Conservation (phyloP, 1,140 invertebrate genomes). For the Cydia pomonella region DNA sequence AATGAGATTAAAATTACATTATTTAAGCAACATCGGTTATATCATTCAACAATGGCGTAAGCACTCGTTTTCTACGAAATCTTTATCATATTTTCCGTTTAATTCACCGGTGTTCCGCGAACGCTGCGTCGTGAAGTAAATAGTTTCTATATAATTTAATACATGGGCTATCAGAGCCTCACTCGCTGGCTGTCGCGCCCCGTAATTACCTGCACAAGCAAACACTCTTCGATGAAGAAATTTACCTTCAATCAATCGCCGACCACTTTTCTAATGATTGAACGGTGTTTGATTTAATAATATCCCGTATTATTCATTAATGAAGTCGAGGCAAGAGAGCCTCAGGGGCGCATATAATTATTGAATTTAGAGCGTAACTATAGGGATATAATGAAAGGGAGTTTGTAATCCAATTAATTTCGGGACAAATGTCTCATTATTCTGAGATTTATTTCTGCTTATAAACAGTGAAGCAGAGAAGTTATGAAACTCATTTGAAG, state of each 20-base stretch:
- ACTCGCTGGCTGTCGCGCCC: conserved; percentile 52
- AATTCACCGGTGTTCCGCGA: conserved; percentile 6
- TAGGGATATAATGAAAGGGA: background rate
- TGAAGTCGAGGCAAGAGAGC: background rate
- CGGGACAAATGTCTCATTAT: background rate
- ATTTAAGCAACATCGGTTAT: no score
- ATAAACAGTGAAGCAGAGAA: no score
- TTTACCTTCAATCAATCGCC: conserved; percentile 56
- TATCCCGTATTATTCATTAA: conserved; percentile 10
- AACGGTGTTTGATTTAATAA: conserved; percentile 38
- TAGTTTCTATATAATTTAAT: conserved; percentile 33
- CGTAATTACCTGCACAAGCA: conserved; percentile 50
- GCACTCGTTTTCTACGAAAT: background rate
- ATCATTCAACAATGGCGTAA: background rate
- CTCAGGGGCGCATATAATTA: background rate
- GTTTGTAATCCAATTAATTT: background rate
- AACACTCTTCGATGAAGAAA: conserved; percentile 66
- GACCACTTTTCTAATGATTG: conserved; percentile 51
- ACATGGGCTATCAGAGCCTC: conserved; percentile 26
- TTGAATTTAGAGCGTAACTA: background rate
- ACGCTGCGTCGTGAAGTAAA: conserved; percentile 15
- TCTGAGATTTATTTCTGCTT: no score
- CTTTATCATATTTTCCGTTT: background rate
- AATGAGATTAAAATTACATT: no score
- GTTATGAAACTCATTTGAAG: no score